These are phyloP conservation scores for Synergus gifuensis DNA, from an alignment of 2,888 invertebrate species.

Conservation along the genomic window DNA sequence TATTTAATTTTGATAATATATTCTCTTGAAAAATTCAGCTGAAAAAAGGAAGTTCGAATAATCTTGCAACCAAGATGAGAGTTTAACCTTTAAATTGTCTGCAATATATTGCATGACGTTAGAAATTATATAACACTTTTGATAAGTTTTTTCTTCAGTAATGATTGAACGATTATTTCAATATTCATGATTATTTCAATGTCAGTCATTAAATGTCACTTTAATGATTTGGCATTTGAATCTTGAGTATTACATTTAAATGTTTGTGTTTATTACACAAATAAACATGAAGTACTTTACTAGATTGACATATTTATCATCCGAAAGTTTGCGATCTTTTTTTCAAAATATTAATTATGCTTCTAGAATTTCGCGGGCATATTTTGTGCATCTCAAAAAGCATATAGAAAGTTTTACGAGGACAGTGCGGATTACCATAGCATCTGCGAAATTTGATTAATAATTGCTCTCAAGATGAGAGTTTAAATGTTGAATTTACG, in stretches of 20 bases:
- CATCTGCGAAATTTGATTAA: slow-evolving; percentile 41
- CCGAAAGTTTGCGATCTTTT: not conserved
- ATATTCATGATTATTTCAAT: slow-evolving; percentile 12
- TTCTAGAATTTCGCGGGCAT: not conserved
- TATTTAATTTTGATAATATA: not conserved
- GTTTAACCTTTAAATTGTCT: not conserved
- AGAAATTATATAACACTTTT: not conserved
- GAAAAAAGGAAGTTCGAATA: not conserved
- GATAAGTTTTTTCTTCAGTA: not conserved
- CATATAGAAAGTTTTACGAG: slow-evolving; percentile 41
- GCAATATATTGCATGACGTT: not conserved
- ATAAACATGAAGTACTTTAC: not conserved
- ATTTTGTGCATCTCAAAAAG: slow-evolving; percentile 24
- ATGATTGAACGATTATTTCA: slow-evolving; percentile 10
- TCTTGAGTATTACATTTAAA: not conserved
- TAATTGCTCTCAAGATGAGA: slow-evolving; percentile 38
- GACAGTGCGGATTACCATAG: slow-evolving; percentile 33
- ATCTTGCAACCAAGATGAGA: not conserved
- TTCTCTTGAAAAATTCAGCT: not conserved
- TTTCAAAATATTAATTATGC: not conserved
- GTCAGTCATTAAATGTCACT: not conserved
- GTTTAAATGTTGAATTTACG: too few species aligned
- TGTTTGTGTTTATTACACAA: not conserved
- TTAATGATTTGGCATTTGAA: slow-evolving; percentile 8
- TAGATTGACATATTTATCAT: not conserved